phyloP scores from a whole-genome alignment of 2,888 invertebrate species.

The Capitulum mitella region DNA sequence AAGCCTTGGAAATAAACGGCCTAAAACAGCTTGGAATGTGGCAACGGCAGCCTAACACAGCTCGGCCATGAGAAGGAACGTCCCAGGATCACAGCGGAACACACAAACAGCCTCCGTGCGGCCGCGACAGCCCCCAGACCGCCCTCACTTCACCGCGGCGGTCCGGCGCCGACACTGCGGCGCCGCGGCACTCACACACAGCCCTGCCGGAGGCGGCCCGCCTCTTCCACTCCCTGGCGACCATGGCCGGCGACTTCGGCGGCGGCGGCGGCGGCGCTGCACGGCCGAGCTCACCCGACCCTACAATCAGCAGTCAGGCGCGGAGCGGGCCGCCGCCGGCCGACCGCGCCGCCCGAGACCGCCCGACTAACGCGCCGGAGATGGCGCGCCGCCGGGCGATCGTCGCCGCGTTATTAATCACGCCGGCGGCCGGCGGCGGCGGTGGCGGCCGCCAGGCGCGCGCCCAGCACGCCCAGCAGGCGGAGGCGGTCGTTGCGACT shows the following conservation, averaged over 20 bases:
- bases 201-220: background rate
- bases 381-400: background rate
- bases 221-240: background rate
- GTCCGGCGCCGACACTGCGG: no score
- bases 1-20: no score
- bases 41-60: no score
- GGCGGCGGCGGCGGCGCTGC: background rate
- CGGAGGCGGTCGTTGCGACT: no score
- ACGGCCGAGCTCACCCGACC: background rate
- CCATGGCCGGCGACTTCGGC: background rate
- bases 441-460: background rate
- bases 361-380: background rate
- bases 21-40: no score
- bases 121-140: no score
- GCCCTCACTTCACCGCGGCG: background rate
- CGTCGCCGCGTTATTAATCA: background rate
- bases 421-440: background rate
- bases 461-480: no score
- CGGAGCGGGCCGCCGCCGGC: background rate
- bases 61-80: no score
- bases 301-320: no score
- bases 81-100: no score
- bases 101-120: no score
- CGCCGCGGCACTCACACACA: constrained; percentile 7
- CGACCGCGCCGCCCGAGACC: background rate